A percentile compares a stretch with the other conserved stretches of the same genome.
Evolutionary conservation across 2,113 vertebrate species (phyloP).

Genomic region (Mellivora capensis): DNA sequence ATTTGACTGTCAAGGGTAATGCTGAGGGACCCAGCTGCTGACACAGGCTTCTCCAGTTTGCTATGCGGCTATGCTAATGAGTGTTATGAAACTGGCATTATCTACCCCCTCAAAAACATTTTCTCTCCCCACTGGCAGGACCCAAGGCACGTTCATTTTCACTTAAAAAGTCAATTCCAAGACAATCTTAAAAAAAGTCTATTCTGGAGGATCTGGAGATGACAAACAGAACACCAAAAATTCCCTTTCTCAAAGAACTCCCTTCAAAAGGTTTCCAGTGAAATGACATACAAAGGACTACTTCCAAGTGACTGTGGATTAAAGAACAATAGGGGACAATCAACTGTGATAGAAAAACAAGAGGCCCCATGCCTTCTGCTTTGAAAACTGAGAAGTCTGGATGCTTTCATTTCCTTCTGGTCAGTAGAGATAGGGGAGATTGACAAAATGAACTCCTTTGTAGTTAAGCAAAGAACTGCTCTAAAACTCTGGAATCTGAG

Average conservation of each 20-base stretch:
- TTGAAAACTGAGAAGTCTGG: neutral
- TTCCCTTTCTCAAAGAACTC: neutral
- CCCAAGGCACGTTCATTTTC: neutral
- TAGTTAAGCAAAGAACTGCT: neutral
- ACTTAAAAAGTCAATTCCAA: neutral
- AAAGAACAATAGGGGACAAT: neutral
- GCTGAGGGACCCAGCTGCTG: conserved; percentile 28
- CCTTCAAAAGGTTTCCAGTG: neutral
- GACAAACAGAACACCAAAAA: neutral
- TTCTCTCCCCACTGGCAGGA: neutral
- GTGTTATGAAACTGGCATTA: neutral
- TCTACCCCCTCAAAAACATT: neutral
- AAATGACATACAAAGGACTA: neutral
- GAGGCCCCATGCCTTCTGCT: neutral
- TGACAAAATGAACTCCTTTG: neutral
- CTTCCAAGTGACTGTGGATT: neutral
- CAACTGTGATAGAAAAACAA: neutral
- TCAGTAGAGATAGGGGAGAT: neutral
- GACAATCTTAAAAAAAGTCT: neutral
- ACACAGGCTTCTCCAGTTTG: neutral
- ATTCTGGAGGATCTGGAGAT: neutral
- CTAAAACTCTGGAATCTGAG: neutral
- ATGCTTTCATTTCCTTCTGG: neutral
- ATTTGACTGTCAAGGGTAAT: neutral
- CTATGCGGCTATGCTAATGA: neutral